phyloP scores from a whole-genome alignment of 2,113 vertebrate genomes.

The Pseudorasbora parva region DNA sequence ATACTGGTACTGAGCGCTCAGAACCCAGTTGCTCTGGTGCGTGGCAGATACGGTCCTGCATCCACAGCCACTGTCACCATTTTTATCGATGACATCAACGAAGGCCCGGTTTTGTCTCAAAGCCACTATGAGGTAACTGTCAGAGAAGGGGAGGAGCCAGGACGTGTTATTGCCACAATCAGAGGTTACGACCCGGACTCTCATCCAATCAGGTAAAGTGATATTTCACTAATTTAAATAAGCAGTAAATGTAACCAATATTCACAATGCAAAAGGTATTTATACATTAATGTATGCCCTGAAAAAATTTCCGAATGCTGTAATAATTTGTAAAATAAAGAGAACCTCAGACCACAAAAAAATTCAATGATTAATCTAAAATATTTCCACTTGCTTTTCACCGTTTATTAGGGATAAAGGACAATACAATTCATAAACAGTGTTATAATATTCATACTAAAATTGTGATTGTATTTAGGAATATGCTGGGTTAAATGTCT shows the following conservation, averaged over 20 bases:
- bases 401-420: no score
- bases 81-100: conserved; percentile 77
- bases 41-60: conserved; percentile 74
- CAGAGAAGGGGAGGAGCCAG: conserved; percentile 75
- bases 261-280: background rate
- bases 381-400: no score
- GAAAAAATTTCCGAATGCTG: background rate
- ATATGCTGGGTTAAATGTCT: no score
- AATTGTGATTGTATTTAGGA: no score
- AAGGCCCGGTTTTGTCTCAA: conserved; percentile 76
- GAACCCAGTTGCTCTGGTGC: conserved; percentile 77
- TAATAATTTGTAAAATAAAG: background rate
- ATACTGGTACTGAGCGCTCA: conserved; percentile 76
- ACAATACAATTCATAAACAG: no score
- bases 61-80: conserved; percentile 80
- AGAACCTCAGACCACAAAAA: no score
- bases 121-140: conserved; percentile 79
- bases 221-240: background rate
- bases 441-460: no score
- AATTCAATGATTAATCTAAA: no score
- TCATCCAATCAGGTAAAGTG: conserved; percentile 74
- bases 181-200: conserved; percentile 79
- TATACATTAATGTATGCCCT: background rate
- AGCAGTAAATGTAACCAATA: background rate
- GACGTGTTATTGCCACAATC: conserved; percentile 77